Evolutionary conservation across 37 sponge, comb jelly and placozoan species (phyloP).

Genomic region (Chondrosia reniformis): DNA sequence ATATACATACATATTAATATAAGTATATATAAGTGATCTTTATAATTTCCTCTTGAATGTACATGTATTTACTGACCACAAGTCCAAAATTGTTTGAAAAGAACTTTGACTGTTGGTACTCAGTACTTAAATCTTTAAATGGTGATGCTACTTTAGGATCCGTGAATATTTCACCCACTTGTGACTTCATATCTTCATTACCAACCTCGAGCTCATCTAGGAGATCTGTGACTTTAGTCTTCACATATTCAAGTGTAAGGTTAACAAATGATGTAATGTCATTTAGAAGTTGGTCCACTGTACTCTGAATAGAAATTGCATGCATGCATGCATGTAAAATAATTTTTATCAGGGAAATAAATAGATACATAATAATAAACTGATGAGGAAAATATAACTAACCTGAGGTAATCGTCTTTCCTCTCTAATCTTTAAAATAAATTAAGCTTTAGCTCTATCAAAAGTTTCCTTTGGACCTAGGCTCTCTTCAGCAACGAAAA

Average conservation of each 20-base stretch:
- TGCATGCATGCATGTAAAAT: not conserved
- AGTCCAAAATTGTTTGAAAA: not conserved
- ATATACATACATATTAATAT: not conserved
- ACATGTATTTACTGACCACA: not conserved
- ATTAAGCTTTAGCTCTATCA: not conserved
- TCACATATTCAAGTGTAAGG: not conserved
- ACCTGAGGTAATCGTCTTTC: too few species aligned
- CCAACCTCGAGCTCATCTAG: too few species aligned
- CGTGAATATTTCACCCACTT: not conserved
- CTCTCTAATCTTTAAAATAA: too few species aligned
- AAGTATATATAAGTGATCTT: not conserved
- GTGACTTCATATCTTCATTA: not conserved
- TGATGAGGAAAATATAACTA: too few species aligned
- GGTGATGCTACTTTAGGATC: not conserved
- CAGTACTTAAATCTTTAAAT: not conserved
- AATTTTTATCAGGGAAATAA: not conserved
- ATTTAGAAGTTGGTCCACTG: not conserved
- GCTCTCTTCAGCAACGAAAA: not conserved
- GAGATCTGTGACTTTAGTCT: too few species aligned
- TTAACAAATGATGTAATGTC: too few species aligned
- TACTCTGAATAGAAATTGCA: not conserved
- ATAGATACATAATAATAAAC: too few species aligned
- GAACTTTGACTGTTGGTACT: not conserved
- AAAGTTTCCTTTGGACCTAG: not conserved
- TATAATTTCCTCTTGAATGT: not conserved